A percentile compares a stretch with the other conserved stretches of the same genome.
Evolutionary conservation across 2,888 invertebrate genomes (phyloP).

Genomic region (Macaria notata): DNA sequence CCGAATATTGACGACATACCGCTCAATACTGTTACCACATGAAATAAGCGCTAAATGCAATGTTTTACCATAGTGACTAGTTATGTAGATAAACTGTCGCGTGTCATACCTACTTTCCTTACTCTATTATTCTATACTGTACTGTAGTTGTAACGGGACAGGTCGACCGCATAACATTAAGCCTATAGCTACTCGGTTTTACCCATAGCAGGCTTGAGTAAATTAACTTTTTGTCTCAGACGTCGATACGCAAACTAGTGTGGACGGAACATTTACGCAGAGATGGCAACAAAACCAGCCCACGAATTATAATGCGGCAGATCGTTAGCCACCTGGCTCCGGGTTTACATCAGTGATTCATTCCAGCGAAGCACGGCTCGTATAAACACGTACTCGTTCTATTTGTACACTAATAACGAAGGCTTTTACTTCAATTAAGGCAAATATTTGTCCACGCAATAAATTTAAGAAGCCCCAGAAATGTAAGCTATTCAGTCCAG

Average conservation of each 20-base stretch:
- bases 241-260: neutral
- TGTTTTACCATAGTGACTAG: too few relatives aligned
- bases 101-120: conserved; percentile 4
- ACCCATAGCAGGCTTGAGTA: neutral
- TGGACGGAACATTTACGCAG: conserved; percentile 6
- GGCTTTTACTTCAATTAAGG: conserved; percentile 1
- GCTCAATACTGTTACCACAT: too few relatives aligned
- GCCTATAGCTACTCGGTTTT: conserved; percentile 3
- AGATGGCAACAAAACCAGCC: conserved; percentile 6
- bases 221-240: conserved; percentile 2
- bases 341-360: neutral
- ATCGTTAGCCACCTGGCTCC: conserved; percentile 5
- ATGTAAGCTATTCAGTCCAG: conserved; percentile 6
- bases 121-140: conserved; percentile 1
- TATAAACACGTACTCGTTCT: neutral
- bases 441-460: conserved; percentile 1
- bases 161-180: conserved; percentile 7
- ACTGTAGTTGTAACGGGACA: conserved; percentile 9
- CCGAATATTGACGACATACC: too few relatives aligned
- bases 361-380: neutral
- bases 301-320: neutral
- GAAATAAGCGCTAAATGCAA: too few relatives aligned
- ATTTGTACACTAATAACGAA: neutral
- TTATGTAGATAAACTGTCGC: too few relatives aligned
- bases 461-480: conserved; percentile 4